Percentiles rank a stretch among this genome's conserved stretches.
phyloP scores from a whole-genome alignment of 2,888 invertebrate species.

The Dromius quadrimaculatus region DNA sequence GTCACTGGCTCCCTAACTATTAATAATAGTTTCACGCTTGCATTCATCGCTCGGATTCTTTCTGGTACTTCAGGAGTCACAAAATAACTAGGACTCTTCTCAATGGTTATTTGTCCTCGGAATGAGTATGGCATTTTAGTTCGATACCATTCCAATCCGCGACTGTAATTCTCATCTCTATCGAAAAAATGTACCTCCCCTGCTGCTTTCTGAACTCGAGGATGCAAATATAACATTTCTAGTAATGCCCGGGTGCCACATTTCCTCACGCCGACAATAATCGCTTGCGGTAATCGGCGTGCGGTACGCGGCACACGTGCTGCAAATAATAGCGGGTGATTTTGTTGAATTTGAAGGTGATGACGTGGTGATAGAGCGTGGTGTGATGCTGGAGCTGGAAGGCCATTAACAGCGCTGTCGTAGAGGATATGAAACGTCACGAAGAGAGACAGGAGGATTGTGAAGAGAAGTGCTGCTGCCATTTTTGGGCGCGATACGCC shows the following conservation, averaged over 20 bases:
- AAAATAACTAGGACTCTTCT: slow-evolving; percentile 98
- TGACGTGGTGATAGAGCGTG: slow-evolving; percentile 64
- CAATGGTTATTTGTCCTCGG: slow-evolving; percentile 93
- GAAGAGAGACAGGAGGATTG: slow-evolving; percentile 84
- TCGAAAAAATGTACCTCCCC: slow-evolving; percentile 98
- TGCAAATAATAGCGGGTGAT: slow-evolving; percentile 61
- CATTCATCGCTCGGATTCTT: slow-evolving; percentile 94
- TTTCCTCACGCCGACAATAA: slow-evolving; percentile 96
- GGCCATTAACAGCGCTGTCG: slow-evolving; percentile 86
- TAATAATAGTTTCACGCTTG: slow-evolving; percentile 88
- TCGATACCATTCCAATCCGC: slow-evolving; percentile 95
- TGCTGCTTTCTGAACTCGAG: slow-evolving; percentile 90
- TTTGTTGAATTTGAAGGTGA: slow-evolving; percentile 63
- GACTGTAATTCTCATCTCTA: slow-evolving; percentile 90
- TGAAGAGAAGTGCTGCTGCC: slow-evolving; percentile 83
- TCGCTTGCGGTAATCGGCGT: slow-evolving; percentile 78
- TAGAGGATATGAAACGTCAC: slow-evolving; percentile 88
- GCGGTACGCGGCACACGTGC: slow-evolving; percentile 73
- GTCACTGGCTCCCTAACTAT: slow-evolving; percentile 97
- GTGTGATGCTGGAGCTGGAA: slow-evolving; percentile 71
- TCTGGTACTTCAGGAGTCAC: slow-evolving; percentile 96
- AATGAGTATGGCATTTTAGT: slow-evolving; percentile 95
- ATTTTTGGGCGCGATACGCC: slow-evolving; percentile 87
- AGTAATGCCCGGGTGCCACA: slow-evolving; percentile 96
- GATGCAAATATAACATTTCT: slow-evolving; percentile 96